phyloP scores from a whole-genome alignment of 2,113 vertebrate genomes.

The Ifrita kowaldi region DNA sequence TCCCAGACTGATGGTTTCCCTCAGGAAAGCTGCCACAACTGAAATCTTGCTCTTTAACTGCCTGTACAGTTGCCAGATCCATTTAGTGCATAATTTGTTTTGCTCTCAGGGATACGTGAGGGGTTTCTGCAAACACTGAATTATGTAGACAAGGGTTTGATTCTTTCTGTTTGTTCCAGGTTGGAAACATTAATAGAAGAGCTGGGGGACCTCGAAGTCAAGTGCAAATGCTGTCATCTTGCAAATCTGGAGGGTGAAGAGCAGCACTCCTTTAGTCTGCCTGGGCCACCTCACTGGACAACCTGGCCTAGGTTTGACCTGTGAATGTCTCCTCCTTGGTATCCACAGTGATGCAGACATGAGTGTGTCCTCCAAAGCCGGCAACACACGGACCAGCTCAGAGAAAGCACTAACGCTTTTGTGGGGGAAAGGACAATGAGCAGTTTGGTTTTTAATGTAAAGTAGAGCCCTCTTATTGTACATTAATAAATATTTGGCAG shows the following conservation, averaged over 20 bases:
- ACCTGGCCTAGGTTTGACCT: neutral
- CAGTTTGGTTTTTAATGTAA: neutral
- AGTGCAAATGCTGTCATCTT: neutral
- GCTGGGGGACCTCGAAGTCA: neutral
- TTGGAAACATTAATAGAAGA: neutral
- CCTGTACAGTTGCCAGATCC: neutral
- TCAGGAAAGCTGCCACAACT: neutral
- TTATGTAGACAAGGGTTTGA: neutral
- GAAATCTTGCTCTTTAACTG: neutral
- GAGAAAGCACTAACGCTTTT: neutral
- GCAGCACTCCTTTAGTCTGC: neutral
- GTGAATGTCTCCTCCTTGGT: neutral
- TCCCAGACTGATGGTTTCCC: neutral
- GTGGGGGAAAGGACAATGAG: neutral
- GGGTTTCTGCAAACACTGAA: neutral
- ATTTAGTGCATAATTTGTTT: neutral
- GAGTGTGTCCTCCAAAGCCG: neutral
- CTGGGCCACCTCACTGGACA: neutral
- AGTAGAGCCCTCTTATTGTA: neutral
- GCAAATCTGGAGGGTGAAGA: neutral
- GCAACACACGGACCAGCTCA: rapidly evolving
- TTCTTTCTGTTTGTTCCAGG: constrained; percentile 17
- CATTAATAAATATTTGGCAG: neutral
- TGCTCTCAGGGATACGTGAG: neutral
- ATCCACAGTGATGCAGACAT: neutral